These are phyloP conservation scores for Diarsia mendica DNA, from an alignment of 2,888 invertebrate genomes.

Conservation along the genomic window DNA sequence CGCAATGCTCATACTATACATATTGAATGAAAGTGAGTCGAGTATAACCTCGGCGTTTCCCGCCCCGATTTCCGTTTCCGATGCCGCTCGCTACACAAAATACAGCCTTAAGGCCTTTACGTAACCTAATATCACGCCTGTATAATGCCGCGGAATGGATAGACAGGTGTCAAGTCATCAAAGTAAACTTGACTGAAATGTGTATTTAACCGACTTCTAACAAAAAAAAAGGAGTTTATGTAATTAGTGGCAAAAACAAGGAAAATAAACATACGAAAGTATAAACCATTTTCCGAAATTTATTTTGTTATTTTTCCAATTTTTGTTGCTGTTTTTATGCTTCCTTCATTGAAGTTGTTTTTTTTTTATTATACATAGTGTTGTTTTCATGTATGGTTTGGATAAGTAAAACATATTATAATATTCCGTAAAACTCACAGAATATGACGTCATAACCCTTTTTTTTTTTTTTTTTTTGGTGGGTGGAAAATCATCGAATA, in stretches of 20 bases:
- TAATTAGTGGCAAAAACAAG: not conserved
- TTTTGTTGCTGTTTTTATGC: not conserved
- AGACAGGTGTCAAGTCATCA: not conserved
- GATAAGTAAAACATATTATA: too few relatives aligned
- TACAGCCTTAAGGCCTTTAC: not conserved
- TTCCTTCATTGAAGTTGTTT: too few relatives aligned
- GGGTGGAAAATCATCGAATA: too few relatives aligned
- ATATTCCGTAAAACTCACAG: too few relatives aligned
- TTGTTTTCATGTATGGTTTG: too few relatives aligned
- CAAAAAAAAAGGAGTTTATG: too few relatives aligned
- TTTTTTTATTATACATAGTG: too few relatives aligned
- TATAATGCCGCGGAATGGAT: not conserved
- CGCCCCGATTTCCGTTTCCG: constrained; percentile 36
- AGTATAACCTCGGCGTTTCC: constrained; percentile 27
- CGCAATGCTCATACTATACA: constrained; percentile 33
- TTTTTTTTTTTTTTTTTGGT: too few relatives aligned
- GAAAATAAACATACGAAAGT: not conserved
- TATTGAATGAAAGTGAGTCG: constrained; percentile 32
- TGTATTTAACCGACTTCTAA: not conserved
- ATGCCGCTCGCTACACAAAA: constrained; percentile 4
- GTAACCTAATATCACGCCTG: constrained; percentile 2
- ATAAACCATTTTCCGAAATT: not conserved
- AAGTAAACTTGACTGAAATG: not conserved
- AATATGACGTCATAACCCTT: too few relatives aligned
- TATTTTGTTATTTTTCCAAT: not conserved